Conservation (phyloP, 2,888 invertebrate species). For the Melinaea menophilus region DNA sequence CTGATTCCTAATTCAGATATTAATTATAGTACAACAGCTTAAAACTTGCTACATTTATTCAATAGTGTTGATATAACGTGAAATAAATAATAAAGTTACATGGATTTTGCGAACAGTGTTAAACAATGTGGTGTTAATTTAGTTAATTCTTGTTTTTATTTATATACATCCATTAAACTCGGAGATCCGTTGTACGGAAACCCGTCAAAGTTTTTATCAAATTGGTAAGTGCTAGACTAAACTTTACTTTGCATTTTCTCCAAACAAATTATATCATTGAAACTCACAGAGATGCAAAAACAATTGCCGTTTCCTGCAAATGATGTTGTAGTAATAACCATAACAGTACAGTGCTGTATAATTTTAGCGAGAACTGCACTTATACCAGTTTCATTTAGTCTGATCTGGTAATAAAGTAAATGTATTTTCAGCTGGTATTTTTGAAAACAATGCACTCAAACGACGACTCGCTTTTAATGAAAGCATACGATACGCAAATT, state of each 20-base stretch:
- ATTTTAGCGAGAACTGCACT: no score
- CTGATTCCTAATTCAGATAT: constrained; percentile 23
- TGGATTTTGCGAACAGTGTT: background rate
- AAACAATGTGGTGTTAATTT: constrained; percentile 10
- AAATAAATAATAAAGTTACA: no score
- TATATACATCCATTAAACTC: constrained; percentile 41
- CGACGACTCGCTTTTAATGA: constrained; percentile 60
- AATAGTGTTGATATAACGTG: no score
- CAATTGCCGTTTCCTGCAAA: background rate
- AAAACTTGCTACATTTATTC: no score
- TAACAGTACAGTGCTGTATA: no score
- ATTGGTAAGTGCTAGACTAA: constrained; percentile 47
- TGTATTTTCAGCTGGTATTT: constrained; percentile 54
- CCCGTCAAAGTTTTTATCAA: constrained; percentile 47
- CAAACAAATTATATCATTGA: background rate
- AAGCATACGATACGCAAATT: constrained; percentile 50
- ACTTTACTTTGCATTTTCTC: background rate
- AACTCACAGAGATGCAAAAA: background rate
- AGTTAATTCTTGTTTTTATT: constrained; percentile 26
- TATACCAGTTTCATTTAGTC: no score
- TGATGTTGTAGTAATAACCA: background rate
- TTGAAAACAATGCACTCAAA: constrained; percentile 43
- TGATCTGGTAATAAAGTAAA: background rate
- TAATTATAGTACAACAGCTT: no score
- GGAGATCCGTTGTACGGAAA: constrained; percentile 43